Evolutionary conservation across 2,797 vertebrate genomes (phyloP).

Genomic region (Pempheris klunzingeri): DNA sequence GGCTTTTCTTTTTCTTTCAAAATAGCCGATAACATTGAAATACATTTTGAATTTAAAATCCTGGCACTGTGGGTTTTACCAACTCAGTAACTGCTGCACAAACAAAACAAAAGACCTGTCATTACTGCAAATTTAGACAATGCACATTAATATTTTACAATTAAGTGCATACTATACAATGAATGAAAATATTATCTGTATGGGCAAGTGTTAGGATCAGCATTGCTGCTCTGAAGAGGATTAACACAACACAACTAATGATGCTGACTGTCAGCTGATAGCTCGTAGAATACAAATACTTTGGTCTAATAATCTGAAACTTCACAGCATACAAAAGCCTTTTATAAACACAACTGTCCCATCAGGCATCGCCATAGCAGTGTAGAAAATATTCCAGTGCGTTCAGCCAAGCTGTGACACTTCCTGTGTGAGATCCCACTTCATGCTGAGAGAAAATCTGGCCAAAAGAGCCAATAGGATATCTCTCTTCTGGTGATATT

Average conservation of each 20-base stretch:
- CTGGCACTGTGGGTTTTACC: not conserved
- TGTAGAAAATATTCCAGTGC: conserved; percentile 46
- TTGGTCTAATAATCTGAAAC: conserved; percentile 23
- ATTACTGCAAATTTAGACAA: not conserved
- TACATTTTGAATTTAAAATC: too few species aligned
- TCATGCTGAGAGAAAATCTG: conserved; percentile 58
- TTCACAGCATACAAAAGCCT: conserved; percentile 47
- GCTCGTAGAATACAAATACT: conserved; percentile 29
- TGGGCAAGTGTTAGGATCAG: not conserved
- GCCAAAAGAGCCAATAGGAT: conserved; percentile 65
- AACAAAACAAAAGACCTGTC: not conserved
- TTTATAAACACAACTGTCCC: conserved; percentile 42
- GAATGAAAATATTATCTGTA: too few species aligned
- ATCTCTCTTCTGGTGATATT: conserved; percentile 63
- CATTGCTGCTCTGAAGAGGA: conserved; percentile 8
- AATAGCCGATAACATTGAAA: too few species aligned
- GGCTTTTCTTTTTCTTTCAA: too few species aligned
- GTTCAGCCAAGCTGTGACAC: conserved; percentile 62
- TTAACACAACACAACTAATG: conserved; percentile 2
- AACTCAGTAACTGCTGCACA: not conserved
- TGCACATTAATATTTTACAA: not conserved
- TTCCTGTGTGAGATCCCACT: conserved; percentile 69
- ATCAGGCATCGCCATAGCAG: conserved; percentile 44
- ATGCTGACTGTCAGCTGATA: conserved; percentile 29
- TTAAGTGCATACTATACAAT: too few species aligned